These are phyloP conservation scores for Bothrops jararaca DNA, from an alignment of 2,113 vertebrate species.

Conservation along the genomic window DNA sequence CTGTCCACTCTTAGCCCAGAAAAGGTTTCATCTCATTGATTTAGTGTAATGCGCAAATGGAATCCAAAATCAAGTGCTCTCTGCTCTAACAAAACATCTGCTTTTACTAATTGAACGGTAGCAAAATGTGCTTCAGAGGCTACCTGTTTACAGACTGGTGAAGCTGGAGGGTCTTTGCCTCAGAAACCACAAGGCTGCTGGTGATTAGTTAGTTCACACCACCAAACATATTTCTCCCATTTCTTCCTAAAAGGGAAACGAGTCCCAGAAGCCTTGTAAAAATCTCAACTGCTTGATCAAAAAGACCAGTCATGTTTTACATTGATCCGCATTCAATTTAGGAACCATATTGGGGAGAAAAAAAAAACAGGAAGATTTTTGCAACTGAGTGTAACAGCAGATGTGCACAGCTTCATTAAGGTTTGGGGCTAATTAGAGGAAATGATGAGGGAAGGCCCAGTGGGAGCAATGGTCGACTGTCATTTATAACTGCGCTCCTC, in stretches of 20 bases:
- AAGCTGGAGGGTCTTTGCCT: conserved; percentile 29
- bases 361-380: conserved; percentile 27
- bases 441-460: background rate
- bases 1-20: background rate
- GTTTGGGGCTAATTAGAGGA: conserved; percentile 24
- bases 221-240: background rate
- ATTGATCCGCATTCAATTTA: conserved; percentile 47
- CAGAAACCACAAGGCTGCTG: background rate
- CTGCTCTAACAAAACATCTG: conserved; percentile 21
- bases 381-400: conserved; percentile 24
- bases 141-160: background rate
- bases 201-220: background rate
- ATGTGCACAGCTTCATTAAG: conserved; percentile 14
- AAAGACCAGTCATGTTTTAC: conserved; percentile 23
- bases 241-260: background rate
- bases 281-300: background rate
- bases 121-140: background rate
- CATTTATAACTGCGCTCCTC: background rate
- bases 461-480: background rate
- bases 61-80: conserved; percentile 11
- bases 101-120: conserved; percentile 25
- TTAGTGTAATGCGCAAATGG: background rate
- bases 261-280: conserved; percentile 10
- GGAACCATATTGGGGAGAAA: conserved; percentile 14
- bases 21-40: background rate